These are phyloP conservation scores for Eciton burchellii DNA, from an alignment of 1,140 invertebrate genomes.

Conservation along the genomic window DNA sequence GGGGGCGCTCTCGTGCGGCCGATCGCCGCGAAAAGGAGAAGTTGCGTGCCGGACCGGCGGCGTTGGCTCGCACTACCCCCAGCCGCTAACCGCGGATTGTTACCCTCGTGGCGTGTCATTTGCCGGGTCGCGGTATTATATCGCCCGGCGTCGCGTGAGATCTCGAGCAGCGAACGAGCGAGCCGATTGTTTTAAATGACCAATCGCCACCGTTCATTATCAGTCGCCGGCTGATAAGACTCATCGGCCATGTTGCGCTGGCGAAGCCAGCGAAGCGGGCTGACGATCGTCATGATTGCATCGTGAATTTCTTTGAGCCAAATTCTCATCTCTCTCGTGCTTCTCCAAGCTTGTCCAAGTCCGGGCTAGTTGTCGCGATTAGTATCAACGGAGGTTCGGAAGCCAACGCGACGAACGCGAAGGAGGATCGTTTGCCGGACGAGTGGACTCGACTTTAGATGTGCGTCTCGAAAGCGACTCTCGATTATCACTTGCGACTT, in stretches of 20 bases:
- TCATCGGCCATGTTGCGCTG: background rate
- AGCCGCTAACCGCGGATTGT: constrained; percentile 82
- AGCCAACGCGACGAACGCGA: background rate
- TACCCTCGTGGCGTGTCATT: constrained; percentile 84
- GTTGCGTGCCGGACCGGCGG: constrained; percentile 79
- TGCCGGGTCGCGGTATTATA: constrained; percentile 79
- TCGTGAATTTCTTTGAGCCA: too few species aligned
- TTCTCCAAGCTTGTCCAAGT: too few species aligned
- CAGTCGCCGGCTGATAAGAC: constrained; percentile 27
- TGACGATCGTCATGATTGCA: background rate
- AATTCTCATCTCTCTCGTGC: background rate
- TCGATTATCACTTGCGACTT: constrained; percentile 22
- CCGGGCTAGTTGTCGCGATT: too few species aligned
- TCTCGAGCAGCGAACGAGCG: constrained; percentile 68
- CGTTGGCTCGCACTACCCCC: constrained; percentile 66
- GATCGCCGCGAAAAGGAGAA: constrained; percentile 71
- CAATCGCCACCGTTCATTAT: constrained; percentile 68
- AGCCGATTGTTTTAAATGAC: constrained; percentile 84
- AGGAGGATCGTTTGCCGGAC: too few species aligned
- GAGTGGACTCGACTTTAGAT: too few species aligned
- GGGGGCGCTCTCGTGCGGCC: constrained; percentile 44
- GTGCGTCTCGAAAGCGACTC: too few species aligned
- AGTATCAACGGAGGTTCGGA: too few species aligned
- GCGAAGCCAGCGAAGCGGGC: too few species aligned
- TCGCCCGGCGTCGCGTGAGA: constrained; percentile 77